Evolutionary conservation across 2,888 invertebrate genomes (phyloP), one percentile per base, ranked within the genome.

Genomic region (Pyrrhia umbra): DNA sequence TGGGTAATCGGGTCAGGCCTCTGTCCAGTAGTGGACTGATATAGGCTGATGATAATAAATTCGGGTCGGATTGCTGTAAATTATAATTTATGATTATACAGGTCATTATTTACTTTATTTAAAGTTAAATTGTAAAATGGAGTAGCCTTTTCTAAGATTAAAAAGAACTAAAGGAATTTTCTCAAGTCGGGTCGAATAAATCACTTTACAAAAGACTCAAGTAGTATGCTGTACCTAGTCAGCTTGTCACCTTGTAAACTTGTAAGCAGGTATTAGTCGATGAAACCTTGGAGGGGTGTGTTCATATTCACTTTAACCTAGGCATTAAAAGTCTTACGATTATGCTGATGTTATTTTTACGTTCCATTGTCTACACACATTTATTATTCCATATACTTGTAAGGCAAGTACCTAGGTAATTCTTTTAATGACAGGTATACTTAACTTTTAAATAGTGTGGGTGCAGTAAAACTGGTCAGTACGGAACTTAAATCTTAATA

Each of bases 251-350:
- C 45, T 67, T 67, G 34, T 34, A 34, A 13, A n/a, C 5, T n/a
- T 34, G 59, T 63, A 57, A 72, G 59, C 43, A 54, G 59, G 49
- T 54, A 63, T 59, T 65, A 70, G 45, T 58, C 58, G 50, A 18
- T 54, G 30, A 56, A 75, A 58, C 50, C 52, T 39, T 61, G 39
- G 62, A 55, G 61, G 42, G 58, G 57, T 27, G 72, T 79, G 42
- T 68, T 21, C 21, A 45, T 23, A 6, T n/a, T 10, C 9, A 39
- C 34, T 45, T 37, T 37, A 54, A 30, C 23, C 9, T 39, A 50
- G 8, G 27, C 34, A 34, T 50, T 50, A 40, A 8, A 58, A n/a
- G 10, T 34, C 30, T 18, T 65, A 30, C 8, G 21, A 39, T 10
- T 6, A 37, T 27, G 13, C n/a, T 18, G 18, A 16, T 67, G 20